Evolutionary conservation across 2,797 vertebrate species (phyloP).

Genomic region (Eulemur rubriventer): DNA sequence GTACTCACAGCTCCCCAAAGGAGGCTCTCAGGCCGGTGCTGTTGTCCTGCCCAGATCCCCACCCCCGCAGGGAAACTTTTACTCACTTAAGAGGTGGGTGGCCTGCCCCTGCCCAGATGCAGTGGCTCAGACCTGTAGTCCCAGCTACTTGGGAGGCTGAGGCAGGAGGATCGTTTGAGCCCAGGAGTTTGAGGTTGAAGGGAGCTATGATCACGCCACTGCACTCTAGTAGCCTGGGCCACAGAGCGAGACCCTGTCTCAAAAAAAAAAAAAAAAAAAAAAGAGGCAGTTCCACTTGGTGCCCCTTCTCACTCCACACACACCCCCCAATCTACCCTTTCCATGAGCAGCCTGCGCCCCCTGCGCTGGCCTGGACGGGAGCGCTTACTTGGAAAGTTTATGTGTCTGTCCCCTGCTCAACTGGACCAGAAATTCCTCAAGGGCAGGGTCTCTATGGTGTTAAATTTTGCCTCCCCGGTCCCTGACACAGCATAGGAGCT

Average conservation of each 20-base stretch:
- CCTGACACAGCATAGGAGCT: neutral
- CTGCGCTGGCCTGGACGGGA: neutral
- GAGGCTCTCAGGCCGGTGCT: neutral
- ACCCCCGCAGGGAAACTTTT: neutral
- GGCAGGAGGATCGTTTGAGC: neutral
- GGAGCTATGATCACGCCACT: neutral
- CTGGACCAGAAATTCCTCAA: neutral
- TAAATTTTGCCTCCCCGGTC: neutral
- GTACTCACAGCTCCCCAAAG: neutral
- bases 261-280: neutral
- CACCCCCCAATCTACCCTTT: neutral
- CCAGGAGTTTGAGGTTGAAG: neutral
- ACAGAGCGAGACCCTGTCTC: neutral
- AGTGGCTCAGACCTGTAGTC: neutral
- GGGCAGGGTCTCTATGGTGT: neutral
- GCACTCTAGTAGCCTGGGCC: neutral
- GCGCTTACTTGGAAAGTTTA: neutral
- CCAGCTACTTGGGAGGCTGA: neutral
- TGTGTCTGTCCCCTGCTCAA: neutral
- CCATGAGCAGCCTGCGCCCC: neutral
- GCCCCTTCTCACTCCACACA: neutral
- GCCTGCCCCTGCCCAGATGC: neutral
- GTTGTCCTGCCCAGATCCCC: neutral
- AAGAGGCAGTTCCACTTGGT: neutral
- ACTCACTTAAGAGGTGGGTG: neutral